Percentiles rank a stretch among this genome's conserved stretches.
phyloP scores from a whole-genome alignment of 2,888 invertebrate species.

The Dicyrtomina minuta region DNA sequence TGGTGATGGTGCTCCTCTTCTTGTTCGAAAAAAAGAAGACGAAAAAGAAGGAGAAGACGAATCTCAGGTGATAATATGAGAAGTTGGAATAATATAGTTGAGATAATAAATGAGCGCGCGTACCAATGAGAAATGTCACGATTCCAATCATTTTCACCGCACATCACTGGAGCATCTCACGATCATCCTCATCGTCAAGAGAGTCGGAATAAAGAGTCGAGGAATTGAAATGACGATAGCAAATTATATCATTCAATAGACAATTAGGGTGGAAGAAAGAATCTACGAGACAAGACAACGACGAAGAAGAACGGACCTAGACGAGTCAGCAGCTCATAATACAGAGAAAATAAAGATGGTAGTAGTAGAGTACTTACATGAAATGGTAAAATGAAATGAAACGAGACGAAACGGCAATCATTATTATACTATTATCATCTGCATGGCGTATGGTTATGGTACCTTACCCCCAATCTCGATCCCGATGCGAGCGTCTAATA shows the following conservation, averaged over 20 bases:
- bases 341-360: no score
- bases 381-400: slow-evolving; percentile 8
- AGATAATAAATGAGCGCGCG: slow-evolving; percentile 49
- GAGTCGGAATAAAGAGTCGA: slow-evolving; percentile 26
- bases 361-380: no score
- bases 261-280: slow-evolving; percentile 42
- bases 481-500: no score
- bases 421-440: no score
- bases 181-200: slow-evolving; percentile 49
- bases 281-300: slow-evolving; percentile 1
- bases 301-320: background rate
- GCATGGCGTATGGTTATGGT: no score
- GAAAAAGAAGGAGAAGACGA: background rate
- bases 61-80: slow-evolving; percentile 2
- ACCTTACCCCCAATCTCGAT: no score
- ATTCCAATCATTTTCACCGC: slow-evolving; percentile 53
- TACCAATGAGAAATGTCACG: slow-evolving; percentile 51
- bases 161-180: slow-evolving; percentile 47
- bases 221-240: slow-evolving; percentile 1
- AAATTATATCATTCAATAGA: slow-evolving; percentile 51
- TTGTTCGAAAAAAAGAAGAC: no score
- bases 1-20: no score
- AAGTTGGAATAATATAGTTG: slow-evolving; percentile 18
- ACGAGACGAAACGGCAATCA: background rate
- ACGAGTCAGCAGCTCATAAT: no score